Evolutionary conservation across 1,140 invertebrate genomes (phyloP), one percentile per base, ranked within the genome.

Genomic region (Amphibalanus amphitrite): DNA sequence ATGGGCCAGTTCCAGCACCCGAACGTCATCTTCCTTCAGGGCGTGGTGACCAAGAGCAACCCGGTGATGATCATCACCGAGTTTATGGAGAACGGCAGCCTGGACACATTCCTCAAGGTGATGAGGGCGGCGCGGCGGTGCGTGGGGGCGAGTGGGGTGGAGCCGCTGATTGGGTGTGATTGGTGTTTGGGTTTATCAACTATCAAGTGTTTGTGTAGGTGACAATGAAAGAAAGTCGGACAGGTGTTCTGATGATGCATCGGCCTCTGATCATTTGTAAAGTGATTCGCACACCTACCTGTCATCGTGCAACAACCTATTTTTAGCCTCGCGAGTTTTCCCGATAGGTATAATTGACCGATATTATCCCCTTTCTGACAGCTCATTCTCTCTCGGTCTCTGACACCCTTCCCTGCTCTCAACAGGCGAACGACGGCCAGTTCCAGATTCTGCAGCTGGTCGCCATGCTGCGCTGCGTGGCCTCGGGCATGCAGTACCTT

Each of bases 1-100:
- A 99, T 99, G 97, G 97, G 96, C 23, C 97, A 99, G 81, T 99
- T 99, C 83, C 94, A 98, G 81, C 95, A 99, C 81, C 93, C 94
- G 0, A 99, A 99, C 84, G 96, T 99, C 68, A 98, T 99, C 80
- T 97, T 96, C 80, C 86, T 99, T 10, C 95, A 99, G 83, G 97
- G 97, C 33, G 97, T 99, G 29, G 97, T 99, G 38, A 99, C 96
- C n/a, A 96, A 97, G 80, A 94, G 90, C 70, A 97, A 98, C 82
- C 96, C 97, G 13, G 95, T 98, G 67, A 99, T 99, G 96, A 99
- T 99, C 72, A 95, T 99, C 71, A 99, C 96, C 28, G 97, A 99
- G 81, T 99, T 95, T 78, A n/a, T n/a, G n/a, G n/a, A n/a, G n/a
- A n/a, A n/a, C n/a, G n/a, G n/a, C n/a, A n/a, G n/a, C n/a, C n/a